Base-by-base conservation (phyloP, 2,888 invertebrate genomes). In the Agrochola litura region DNA sequence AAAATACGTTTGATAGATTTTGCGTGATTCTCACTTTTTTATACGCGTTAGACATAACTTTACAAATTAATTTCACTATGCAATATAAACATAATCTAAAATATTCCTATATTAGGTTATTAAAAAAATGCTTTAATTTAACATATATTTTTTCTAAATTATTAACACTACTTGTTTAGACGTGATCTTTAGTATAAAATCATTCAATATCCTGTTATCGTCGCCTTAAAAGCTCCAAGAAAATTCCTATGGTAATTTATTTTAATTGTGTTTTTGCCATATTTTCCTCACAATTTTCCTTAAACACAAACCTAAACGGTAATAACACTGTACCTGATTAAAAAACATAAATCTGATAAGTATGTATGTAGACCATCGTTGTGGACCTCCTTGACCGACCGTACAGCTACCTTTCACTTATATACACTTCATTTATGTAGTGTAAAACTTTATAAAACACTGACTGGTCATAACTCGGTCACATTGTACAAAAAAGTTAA, bases 321-420 rank as follows among this genome's bases (percentile, higher is more conserved):
- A 2, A n/a, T 58, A 72, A 74, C 49, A 56, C 67, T 37, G 63
- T 30, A 75, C 10, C 49, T 63, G 65, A 82, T 76, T 77, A 78
- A 87, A 83, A 69, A 82, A 49, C 74, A 81, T 84, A 72, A 76
- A 79, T 85, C 77, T 78, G 77, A 77, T 82, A 88, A 68, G 69
- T 85, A 87, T 86, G 88, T 89, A 90, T 91, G 90, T 92, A 90
- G 92, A 87, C 84, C 91, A 90, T 91, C 89, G 84, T 88, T 82
- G 92, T 86, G 85, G 95, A 90, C 90, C 93, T 92, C 96, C 96
- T 96, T 96, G 96, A 95, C 96, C 95, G 90, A 88, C 83, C 76
- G 86, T 82, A 87, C 88, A 74, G 82, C 82, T 88, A 91, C 95
- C 95, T 95, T 95, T 95, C 95, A 95, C 95, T 93, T 92, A 87